A percentile compares a stretch with the other conserved stretches of the same genome.
These are phyloP conservation scores for Epinephelus cyanopodus DNA, from an alignment of 2,113 vertebrate genomes.

Conservation along the genomic window DNA sequence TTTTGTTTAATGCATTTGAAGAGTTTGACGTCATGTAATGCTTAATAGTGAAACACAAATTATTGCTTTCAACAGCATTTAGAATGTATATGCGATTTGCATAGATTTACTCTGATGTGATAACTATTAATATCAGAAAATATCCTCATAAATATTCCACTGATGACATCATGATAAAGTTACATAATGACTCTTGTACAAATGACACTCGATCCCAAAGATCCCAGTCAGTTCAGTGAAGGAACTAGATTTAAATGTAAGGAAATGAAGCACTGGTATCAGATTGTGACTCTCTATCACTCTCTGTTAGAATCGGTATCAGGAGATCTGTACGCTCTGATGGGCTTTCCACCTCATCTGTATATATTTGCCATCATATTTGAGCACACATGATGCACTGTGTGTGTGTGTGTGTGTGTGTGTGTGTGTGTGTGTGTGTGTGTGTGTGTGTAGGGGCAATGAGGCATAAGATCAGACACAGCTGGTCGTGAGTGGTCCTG, in stretches of 20 bases:
- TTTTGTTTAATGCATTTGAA: too few species aligned
- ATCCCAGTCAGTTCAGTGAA: neutral
- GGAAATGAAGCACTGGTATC: neutral
- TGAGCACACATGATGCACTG: slow-evolving; percentile 10
- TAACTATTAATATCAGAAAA: neutral
- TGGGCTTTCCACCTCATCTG: slow-evolving; percentile 29
- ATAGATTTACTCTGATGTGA: neutral
- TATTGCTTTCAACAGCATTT: too few species aligned
- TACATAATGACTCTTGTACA: neutral
- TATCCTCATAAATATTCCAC: neutral
- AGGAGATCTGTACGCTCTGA: neutral
- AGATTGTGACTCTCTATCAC: neutral
- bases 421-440: neutral
- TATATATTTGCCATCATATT: slow-evolving; percentile 20
- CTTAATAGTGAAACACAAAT: too few species aligned
- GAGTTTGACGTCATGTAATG: too few species aligned
- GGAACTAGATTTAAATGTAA: neutral
- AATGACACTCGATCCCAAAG: neutral
- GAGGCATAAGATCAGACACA: slow-evolving; percentile 53
- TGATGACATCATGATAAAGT: too few species aligned
- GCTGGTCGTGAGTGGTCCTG: slow-evolving; percentile 43
- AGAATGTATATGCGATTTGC: neutral
- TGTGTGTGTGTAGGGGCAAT: slow-evolving; percentile 40
- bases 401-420: neutral
- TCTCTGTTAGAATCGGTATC: neutral